Conservation (phyloP, 2,888 invertebrate species). For the Dorcus hopei region DNA sequence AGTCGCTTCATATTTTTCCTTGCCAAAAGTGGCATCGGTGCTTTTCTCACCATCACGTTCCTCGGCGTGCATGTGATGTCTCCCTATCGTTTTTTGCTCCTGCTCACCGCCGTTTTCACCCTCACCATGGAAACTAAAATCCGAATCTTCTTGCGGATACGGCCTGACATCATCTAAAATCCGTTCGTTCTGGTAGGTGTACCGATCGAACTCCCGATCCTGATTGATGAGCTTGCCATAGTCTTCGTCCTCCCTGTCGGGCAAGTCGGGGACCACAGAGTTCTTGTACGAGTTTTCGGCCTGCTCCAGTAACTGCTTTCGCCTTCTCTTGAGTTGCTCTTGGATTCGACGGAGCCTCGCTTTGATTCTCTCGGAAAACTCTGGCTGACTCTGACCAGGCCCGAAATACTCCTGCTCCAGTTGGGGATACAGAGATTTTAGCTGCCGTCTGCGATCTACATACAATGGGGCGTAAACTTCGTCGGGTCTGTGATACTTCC, state of each 20-base stretch:
- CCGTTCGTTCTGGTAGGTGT: slow-evolving; percentile 20
- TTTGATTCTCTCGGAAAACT: slow-evolving; percentile 12
- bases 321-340: slow-evolving; percentile 21
- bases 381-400: slow-evolving; percentile 16
- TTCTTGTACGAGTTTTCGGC: slow-evolving; percentile 24
- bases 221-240: slow-evolving; percentile 7
- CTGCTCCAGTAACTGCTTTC: slow-evolving; percentile 21
- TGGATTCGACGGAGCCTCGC: slow-evolving; percentile 20
- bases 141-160: slow-evolving; percentile 31
- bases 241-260: slow-evolving; percentile 19
- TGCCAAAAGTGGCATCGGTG: slow-evolving; percentile 9
- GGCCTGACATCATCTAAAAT: slow-evolving; percentile 35
- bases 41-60: slow-evolving; percentile 9
- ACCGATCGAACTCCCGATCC: slow-evolving; percentile 2
- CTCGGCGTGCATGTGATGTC: slow-evolving; percentile 13
- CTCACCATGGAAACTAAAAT: slow-evolving; percentile 32
- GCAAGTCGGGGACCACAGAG: slow-evolving; percentile 17
- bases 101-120: slow-evolving; percentile 11
- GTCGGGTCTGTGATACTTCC: slow-evolving; percentile 15
- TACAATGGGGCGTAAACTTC: slow-evolving; percentile 21
- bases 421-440: slow-evolving; percentile 17
- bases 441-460: slow-evolving; percentile 19
- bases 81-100: slow-evolving; percentile 2
- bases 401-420: slow-evolving; percentile 16
- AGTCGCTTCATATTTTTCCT: slow-evolving; percentile 26